These are phyloP conservation scores for Thecocarcelia acutangulata DNA, from an alignment of 2,888 invertebrate species.

Conservation along the genomic window DNA sequence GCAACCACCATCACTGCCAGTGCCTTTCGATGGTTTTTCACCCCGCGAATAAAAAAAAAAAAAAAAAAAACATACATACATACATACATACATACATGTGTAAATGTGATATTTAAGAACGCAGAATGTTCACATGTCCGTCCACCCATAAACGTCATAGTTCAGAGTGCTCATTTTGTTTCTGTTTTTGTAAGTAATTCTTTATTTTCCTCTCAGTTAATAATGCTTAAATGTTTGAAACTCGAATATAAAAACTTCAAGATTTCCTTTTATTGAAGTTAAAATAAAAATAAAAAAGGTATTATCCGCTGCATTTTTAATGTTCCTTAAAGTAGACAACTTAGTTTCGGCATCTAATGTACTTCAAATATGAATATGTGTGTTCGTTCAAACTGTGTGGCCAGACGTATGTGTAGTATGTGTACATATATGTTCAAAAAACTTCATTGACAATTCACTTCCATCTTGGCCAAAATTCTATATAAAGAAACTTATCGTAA, in stretches of 20 bases:
- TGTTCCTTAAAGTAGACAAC: slow-evolving; percentile 64
- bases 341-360: slow-evolving; percentile 9
- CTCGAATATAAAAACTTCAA: background rate
- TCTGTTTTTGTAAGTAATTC: background rate
- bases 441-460: slow-evolving; percentile 11
- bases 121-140: no score
- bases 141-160: no score
- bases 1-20: no score
- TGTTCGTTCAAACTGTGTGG: background rate
- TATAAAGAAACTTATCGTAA: slow-evolving; percentile 24
- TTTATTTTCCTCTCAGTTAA: background rate
- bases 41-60: no score
- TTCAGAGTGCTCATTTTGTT: background rate
- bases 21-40: no score
- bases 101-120: no score
- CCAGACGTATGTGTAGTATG: background rate
- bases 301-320: slow-evolving; percentile 59
- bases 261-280: slow-evolving; percentile 1
- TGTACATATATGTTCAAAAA: background rate
- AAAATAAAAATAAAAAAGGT: slow-evolving; percentile 28
- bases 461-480: slow-evolving; percentile 60
- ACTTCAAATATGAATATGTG: background rate
- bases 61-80: no score
- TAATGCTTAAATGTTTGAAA: background rate
- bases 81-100: background rate